phyloP scores from a whole-genome alignment of 2,113 vertebrate species.

The Sturnus vulgaris region DNA sequence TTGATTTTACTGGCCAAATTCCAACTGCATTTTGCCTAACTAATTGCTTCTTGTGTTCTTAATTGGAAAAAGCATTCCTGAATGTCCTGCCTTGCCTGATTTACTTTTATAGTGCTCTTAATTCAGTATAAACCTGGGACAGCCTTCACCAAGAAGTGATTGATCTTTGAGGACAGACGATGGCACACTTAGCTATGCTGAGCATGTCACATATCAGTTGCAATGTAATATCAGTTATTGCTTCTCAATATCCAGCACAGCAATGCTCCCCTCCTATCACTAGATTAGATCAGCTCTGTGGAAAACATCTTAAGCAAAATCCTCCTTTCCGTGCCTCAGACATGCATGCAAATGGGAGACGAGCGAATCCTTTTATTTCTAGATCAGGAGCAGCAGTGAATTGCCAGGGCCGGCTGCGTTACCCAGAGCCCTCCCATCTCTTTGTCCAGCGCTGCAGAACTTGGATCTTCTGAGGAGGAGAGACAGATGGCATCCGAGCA shows the following conservation, averaged over 20 bases:
- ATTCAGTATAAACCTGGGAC: neutral
- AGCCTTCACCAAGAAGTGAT: neutral
- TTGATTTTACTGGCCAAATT: constrained; percentile 23
- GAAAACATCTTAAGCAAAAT: neutral
- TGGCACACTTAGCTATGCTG: neutral
- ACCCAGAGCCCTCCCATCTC: neutral
- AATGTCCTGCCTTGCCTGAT: neutral
- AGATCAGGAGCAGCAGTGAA: neutral
- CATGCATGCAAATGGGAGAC: neutral
- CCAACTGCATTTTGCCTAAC: constrained; percentile 27
- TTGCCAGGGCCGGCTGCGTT: neutral
- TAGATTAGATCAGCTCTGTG: neutral
- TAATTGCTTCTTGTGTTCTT: constrained; percentile 35
- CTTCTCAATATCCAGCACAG: neutral
- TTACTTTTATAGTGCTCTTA: neutral
- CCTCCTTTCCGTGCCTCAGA: neutral
- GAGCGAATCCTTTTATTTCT: neutral
- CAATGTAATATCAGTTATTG: neutral
- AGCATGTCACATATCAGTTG: neutral
- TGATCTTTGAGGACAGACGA: neutral
- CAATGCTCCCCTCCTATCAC: neutral
- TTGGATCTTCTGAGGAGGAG: neutral
- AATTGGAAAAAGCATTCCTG: neutral
- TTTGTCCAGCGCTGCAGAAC: neutral
- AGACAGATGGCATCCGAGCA: neutral